A percentile compares a stretch with the other conserved stretches of the same genome.
phyloP scores from a whole-genome alignment of 2,113 vertebrate genomes.

The cattle (Bos taurus) region ARS-UCD2.0 NC_037333.1:5337001-5337500 shows the following conservation, averaged over 20 bases:
- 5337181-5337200: background rate
- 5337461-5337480: conserved; percentile 17
- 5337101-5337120: background rate
- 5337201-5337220: background rate
- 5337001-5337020: background rate
- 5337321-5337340: background rate
- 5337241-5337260: background rate
- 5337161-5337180: background rate
- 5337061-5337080: background rate
- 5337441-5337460: background rate
- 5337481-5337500: conserved; percentile 56
- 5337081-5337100: background rate
- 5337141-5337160: background rate
- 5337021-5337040: background rate
- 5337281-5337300: conserved; percentile 13
- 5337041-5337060: too few relatives aligned
- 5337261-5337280: background rate
- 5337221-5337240: background rate
- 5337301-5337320: background rate
- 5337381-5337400: background rate
- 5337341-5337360: background rate
- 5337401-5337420: background rate
- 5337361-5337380: background rate
- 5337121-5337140: background rate
- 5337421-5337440: background rate